phyloP scores from a whole-genome alignment of 2,113 vertebrate species.

The Athene cunicularia region DNA sequence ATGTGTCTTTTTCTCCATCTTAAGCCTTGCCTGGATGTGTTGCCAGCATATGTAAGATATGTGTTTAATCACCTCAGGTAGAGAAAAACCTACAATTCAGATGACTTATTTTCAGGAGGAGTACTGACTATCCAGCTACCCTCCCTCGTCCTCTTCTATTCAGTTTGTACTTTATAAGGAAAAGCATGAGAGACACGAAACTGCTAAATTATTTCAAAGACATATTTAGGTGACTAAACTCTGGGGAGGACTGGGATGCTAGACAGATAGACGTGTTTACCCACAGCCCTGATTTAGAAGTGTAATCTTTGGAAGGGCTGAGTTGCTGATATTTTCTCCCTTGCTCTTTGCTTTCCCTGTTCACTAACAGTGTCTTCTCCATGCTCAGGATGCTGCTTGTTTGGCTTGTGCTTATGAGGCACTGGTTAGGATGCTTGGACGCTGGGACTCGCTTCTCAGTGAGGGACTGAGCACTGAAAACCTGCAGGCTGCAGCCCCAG shows the following conservation, averaged over 20 bases:
- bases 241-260: neutral
- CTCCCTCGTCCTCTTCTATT: neutral
- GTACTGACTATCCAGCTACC: neutral
- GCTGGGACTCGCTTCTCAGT: neutral
- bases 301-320: neutral
- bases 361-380: neutral
- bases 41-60: neutral
- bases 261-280: neutral
- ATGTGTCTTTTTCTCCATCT: neutral
- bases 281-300: neutral
- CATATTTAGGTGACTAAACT: neutral
- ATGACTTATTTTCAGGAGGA: neutral
- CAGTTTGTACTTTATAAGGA: neutral
- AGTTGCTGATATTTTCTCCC: neutral
- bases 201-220: neutral
- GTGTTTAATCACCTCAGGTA: neutral
- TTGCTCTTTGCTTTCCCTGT: neutral
- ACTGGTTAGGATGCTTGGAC: neutral
- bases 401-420: neutral
- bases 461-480: neutral
- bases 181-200: neutral
- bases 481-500: neutral
- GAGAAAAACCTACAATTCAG: neutral
- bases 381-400: neutral
- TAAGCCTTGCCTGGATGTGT: neutral